Conservation (phyloP, 2,888 invertebrate species). For the Muschampia plurimacula region DNA sequence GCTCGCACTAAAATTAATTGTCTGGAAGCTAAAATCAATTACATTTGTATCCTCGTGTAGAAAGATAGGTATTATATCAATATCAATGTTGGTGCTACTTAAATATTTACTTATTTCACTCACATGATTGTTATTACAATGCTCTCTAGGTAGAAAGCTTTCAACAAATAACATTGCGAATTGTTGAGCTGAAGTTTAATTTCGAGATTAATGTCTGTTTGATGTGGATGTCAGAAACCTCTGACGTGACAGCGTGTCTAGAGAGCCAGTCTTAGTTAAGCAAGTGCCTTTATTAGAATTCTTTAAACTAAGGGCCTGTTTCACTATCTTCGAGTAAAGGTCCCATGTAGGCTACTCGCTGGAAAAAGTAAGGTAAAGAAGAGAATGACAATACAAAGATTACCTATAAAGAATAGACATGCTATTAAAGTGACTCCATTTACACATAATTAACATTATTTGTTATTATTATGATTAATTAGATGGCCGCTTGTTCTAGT, state of each 20-base stretch:
- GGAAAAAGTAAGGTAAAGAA: too few species aligned
- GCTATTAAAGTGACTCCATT: too few species aligned
- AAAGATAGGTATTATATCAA: conserved; percentile 5
- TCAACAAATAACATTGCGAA: not conserved
- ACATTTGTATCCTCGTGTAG: conserved; percentile 6
- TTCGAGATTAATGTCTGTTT: not conserved
- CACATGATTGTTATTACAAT: conserved; percentile 9
- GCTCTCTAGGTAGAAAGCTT: not conserved
- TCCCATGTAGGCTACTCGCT: too few species aligned
- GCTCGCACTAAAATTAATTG: conserved; percentile 17
- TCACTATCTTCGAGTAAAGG: too few species aligned
- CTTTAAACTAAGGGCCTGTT: not conserved
- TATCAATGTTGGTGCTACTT: conserved; percentile 4
- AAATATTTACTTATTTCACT: conserved; percentile 15
- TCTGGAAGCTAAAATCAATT: conserved; percentile 10
- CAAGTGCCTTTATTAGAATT: not conserved
- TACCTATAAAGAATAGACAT: too few species aligned
- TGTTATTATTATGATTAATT: too few species aligned
- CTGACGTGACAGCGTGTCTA: not conserved
- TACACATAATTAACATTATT: too few species aligned
- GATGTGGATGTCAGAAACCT: not conserved
- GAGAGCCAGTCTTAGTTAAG: not conserved
- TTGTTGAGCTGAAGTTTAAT: not conserved
- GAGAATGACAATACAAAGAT: too few species aligned
- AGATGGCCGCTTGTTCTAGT: too few species aligned